Percentiles rank a stretch among this genome's conserved stretches.
Evolutionary conservation across 64 coral and sea anemone genomes (phyloP).

Genomic region (Dendrophyllia cribrosa): DNA sequence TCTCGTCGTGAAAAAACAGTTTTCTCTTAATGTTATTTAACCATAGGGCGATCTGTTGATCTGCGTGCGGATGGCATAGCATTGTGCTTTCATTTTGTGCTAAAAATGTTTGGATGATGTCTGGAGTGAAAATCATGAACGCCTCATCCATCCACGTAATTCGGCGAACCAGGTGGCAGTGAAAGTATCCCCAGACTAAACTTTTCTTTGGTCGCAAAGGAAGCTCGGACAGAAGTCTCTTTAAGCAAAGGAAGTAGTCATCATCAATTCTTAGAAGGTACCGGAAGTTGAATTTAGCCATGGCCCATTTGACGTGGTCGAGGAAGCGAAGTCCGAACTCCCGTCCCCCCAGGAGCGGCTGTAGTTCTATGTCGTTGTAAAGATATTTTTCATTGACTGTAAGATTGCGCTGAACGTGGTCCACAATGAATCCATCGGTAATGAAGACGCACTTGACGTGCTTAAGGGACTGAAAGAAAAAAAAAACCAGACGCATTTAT

Average conservation of each 20-base stretch:
- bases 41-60: slow-evolving; percentile 71
- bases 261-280: slow-evolving; percentile 61
- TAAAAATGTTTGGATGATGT: slow-evolving; percentile 60
- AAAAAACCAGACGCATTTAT: neutral
- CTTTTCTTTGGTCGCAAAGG: slow-evolving; percentile 30
- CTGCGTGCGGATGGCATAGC: slow-evolving; percentile 69
- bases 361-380: slow-evolving; percentile 21
- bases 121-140: slow-evolving; percentile 55
- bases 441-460: slow-evolving; percentile 29
- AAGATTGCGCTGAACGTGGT: neutral
- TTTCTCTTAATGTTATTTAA: slow-evolving; percentile 40
- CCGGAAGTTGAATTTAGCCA: slow-evolving; percentile 38
- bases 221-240: slow-evolving; percentile 53
- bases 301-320: slow-evolving; percentile 54
- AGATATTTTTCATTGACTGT: neutral
- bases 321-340: slow-evolving; percentile 65
- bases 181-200: slow-evolving; percentile 53
- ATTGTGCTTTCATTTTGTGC: slow-evolving; percentile 17
- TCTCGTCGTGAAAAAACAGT: slow-evolving; percentile 2
- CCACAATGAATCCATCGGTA: slow-evolving; percentile 17
- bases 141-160: slow-evolving; percentile 57
- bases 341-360: slow-evolving; percentile 35
- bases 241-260: slow-evolving; percentile 68
- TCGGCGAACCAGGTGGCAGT: neutral
- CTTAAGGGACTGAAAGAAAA: neutral